Evolutionary conservation across 64 coral and sea anemone genomes (phyloP).

Genomic region (Pachyseris speciosa): DNA sequence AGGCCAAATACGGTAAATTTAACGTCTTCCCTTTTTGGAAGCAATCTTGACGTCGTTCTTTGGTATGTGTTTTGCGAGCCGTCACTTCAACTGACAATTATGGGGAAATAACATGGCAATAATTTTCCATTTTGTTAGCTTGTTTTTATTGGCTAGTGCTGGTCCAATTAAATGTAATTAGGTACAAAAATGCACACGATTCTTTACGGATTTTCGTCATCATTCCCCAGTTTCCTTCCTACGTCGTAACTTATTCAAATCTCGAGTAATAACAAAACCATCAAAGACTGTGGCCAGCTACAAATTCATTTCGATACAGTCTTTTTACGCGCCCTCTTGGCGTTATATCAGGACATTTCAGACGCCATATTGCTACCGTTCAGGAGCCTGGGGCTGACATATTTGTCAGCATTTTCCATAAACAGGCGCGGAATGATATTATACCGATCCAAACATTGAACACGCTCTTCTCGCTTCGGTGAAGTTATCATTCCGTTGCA

Average conservation of each 20-base stretch:
- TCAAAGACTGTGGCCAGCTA: neutral
- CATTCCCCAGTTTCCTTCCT: neutral
- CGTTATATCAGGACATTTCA: neutral
- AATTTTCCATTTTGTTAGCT: too few species aligned
- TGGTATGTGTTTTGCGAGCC: too few species aligned
- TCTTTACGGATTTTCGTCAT: neutral
- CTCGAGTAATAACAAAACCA: neutral
- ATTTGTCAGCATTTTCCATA: neutral
- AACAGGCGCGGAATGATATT: neutral
- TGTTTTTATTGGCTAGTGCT: neutral
- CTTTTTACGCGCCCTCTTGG: neutral
- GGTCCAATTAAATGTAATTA: neutral
- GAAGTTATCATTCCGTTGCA: neutral
- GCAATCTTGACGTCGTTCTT: too few species aligned
- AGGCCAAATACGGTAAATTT: too few species aligned
- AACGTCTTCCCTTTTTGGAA: too few species aligned
- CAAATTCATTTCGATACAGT: neutral
- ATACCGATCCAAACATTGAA: neutral
- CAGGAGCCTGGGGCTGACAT: neutral
- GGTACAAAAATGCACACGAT: neutral
- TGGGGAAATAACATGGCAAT: too few species aligned
- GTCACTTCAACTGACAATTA: too few species aligned
- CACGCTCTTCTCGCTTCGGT: neutral
- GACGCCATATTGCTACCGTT: neutral
- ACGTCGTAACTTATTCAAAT: too few species aligned